Evolutionary conservation across 2,113 vertebrate species (phyloP).

Genomic region (Catharus minimus): DNA sequence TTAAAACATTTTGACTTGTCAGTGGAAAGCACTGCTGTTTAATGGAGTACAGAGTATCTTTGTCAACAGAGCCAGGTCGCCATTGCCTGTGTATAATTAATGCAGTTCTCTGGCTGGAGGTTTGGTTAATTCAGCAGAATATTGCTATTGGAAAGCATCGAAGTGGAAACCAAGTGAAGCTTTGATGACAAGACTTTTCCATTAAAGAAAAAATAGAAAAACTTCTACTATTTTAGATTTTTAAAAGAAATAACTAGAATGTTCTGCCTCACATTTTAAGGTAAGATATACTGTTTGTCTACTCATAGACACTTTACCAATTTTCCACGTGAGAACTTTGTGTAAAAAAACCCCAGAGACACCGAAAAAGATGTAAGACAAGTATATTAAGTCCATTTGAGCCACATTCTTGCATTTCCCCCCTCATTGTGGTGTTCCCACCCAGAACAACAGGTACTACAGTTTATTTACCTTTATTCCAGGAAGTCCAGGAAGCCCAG

Average conservation of each 20-base stretch:
- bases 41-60: not conserved
- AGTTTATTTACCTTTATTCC: conserved; percentile 97
- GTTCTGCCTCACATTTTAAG: not conserved
- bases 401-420: not conserved
- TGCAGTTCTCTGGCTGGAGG: not conserved
- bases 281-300: not conserved
- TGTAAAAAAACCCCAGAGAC: not conserved
- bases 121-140: not conserved
- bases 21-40: not conserved
- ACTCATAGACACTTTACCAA: not conserved
- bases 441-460: not conserved
- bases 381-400: not conserved
- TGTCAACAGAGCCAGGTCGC: not conserved
- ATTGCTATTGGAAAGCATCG: not conserved
- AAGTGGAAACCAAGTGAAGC: not conserved
- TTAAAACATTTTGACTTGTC: not conserved
- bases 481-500: conserved; percentile 99
- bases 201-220: not conserved
- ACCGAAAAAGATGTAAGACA: not conserved
- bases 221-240: not conserved
- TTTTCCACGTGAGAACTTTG: not conserved
- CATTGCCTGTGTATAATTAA: not conserved
- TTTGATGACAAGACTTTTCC: not conserved
- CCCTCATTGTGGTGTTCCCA: not conserved
- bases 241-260: not conserved